A percentile compares a stretch with the other conserved stretches of the same genome.
Conservation (phyloP, 2,113 vertebrate species). For the Lipotes vexillifer region DNA sequence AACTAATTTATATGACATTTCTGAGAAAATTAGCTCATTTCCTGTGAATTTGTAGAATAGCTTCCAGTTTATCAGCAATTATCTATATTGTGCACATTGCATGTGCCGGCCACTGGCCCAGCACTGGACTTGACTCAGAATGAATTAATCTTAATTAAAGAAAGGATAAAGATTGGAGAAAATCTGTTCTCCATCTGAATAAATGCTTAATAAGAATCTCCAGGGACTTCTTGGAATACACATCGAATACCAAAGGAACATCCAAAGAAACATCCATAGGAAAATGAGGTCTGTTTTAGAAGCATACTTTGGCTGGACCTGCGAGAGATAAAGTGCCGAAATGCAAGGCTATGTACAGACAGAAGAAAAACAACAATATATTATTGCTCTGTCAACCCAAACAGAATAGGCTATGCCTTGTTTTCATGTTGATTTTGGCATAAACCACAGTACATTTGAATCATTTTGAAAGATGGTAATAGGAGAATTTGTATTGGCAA, state of each 20-base stretch:
- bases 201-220: neutral
- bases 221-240: neutral
- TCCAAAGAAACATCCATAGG: neutral
- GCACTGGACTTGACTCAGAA: neutral
- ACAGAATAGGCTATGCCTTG: neutral
- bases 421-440: conserved; percentile 44
- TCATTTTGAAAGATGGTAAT: conserved; percentile 27
- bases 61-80: neutral
- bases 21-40: neutral
- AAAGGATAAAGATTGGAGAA: neutral
- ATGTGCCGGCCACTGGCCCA: neutral
- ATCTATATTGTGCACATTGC: neutral
- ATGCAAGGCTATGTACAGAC: neutral
- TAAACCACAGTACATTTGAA: neutral
- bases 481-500: conserved; percentile 45
- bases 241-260: neutral
- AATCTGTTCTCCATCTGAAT: neutral
- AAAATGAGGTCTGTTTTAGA: neutral
- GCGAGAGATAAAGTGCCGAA: neutral
- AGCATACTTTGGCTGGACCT: neutral
- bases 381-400: neutral
- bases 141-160: neutral
- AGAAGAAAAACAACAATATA: conserved; percentile 28
- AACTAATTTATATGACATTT: neutral
- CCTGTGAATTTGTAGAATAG: neutral